Percentiles rank a stretch among this genome's conserved stretches.
Conservation (phyloP, 2,113 vertebrate species). For the Amphiprion percula region DNA sequence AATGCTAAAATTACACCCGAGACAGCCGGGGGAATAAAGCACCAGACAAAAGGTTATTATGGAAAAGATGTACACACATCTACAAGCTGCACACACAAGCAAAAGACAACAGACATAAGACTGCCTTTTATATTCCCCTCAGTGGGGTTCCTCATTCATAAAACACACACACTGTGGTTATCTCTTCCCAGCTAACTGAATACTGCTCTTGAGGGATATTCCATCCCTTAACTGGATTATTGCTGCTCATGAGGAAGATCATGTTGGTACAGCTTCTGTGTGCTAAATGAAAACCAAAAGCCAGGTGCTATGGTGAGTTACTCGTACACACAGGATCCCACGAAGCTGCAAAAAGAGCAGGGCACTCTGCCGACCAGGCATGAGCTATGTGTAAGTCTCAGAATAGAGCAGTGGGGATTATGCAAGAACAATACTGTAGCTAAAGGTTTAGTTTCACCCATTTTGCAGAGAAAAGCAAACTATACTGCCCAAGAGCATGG, state of each 20-base stretch:
- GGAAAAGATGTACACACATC: constrained; percentile 40
- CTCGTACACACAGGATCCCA: constrained; percentile 16
- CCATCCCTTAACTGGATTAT: constrained; percentile 50
- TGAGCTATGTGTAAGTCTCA: constrained; percentile 43
- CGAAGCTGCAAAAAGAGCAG: constrained; percentile 19
- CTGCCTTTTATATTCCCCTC: constrained; percentile 27
- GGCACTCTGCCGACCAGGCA: constrained; percentile 29
- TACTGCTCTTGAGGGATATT: constrained; percentile 16
- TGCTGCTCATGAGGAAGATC: constrained; percentile 11
- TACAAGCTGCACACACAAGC: constrained; percentile 23
- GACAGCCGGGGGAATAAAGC: constrained; percentile 6
- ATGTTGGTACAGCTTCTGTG: not conserved
- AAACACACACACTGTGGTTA: constrained; percentile 32
- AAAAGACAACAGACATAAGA: constrained; percentile 9
- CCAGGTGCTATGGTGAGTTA: constrained; percentile 45
- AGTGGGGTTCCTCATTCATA: constrained; percentile 49
- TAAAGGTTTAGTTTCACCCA: constrained; percentile 71
- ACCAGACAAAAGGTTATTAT: constrained; percentile 47
- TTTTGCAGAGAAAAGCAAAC: constrained; percentile 59
- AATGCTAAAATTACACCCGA: constrained; percentile 57
- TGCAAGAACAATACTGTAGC: constrained; percentile 63
- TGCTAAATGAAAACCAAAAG: constrained; percentile 53
- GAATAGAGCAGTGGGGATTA: constrained; percentile 66
- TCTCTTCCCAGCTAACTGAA: constrained; percentile 21
- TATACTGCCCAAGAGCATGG: constrained; percentile 19